Conservation (phyloP, 2,888 invertebrate genomes). For the Acanthosepion lycidas region DNA sequence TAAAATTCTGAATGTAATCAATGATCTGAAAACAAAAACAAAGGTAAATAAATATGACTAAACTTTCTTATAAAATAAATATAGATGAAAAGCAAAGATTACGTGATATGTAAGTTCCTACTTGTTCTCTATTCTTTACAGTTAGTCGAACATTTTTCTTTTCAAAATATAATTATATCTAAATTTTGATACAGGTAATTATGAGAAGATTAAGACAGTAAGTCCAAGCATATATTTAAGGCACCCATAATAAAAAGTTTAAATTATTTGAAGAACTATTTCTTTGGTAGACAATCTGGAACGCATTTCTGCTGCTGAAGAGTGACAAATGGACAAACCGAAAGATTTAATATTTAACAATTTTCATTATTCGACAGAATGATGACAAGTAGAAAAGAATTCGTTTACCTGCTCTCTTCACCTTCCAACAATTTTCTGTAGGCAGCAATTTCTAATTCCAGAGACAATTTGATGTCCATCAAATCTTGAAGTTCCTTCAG, state of each 20-base stretch:
- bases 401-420: conserved; percentile 76
- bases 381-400: neutral
- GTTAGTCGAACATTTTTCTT: neutral
- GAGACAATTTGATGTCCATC: conserved; percentile 77
- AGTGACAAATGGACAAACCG: neutral
- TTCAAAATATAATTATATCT: neutral
- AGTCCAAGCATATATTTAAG: neutral
- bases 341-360: neutral
- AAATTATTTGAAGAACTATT: neutral
- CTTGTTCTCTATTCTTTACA: neutral
- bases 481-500: conserved; percentile 75
- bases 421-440: conserved; percentile 78
- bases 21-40: neutral
- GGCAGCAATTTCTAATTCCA: conserved; percentile 78
- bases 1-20: neutral
- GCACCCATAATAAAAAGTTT: neutral
- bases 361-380: neutral
- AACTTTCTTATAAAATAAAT: neutral
- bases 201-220: neutral
- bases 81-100: neutral
- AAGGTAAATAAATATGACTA: neutral
- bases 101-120: neutral
- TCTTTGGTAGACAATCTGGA: neutral
- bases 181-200: neutral
- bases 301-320: neutral